phyloP scores from a whole-genome alignment of 2,797 vertebrate species.

The Muraenolepis orangiensis region DNA sequence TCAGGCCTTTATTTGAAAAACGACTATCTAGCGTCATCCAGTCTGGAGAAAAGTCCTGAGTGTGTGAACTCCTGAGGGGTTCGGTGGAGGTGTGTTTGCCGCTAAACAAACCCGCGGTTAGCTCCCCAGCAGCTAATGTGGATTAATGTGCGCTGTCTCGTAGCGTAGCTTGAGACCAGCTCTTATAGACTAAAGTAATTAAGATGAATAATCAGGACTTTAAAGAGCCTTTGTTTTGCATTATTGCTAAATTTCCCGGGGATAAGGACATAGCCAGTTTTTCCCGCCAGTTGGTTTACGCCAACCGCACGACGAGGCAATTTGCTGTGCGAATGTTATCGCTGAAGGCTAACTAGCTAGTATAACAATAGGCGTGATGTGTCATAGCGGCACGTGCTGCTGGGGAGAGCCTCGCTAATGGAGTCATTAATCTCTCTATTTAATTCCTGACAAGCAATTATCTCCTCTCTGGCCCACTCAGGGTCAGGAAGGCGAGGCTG shows the following conservation, averaged over 20 bases:
- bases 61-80: slow-evolving; percentile 23
- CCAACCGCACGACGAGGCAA: slow-evolving; percentile 45
- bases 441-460: slow-evolving; percentile 73
- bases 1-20: neutral
- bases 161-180: slow-evolving; percentile 60
- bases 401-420: slow-evolving; percentile 63
- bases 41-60: neutral
- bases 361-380: slow-evolving; percentile 70
- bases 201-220: slow-evolving; percentile 86
- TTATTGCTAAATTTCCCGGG: slow-evolving; percentile 61
- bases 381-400: slow-evolving; percentile 67
- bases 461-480: slow-evolving; percentile 56
- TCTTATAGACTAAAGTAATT: slow-evolving; percentile 84
- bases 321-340: slow-evolving; percentile 68
- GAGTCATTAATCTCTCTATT: slow-evolving; percentile 76
- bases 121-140: slow-evolving; percentile 82
- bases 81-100: slow-evolving; percentile 61
- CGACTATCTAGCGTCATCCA: neutral
- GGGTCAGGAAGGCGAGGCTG: slow-evolving; percentile 59
- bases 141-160: slow-evolving; percentile 85
- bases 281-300: slow-evolving; percentile 45
- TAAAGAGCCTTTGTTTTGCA: slow-evolving; percentile 79
- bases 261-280: slow-evolving; percentile 69
- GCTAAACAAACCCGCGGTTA: slow-evolving; percentile 32
- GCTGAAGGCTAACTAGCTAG: slow-evolving; percentile 68